Percentiles rank a stretch among this genome's conserved stretches.
Evolutionary conservation across 2,797 vertebrate species (phyloP).

Genomic region (Megaceryle alcyon): DNA sequence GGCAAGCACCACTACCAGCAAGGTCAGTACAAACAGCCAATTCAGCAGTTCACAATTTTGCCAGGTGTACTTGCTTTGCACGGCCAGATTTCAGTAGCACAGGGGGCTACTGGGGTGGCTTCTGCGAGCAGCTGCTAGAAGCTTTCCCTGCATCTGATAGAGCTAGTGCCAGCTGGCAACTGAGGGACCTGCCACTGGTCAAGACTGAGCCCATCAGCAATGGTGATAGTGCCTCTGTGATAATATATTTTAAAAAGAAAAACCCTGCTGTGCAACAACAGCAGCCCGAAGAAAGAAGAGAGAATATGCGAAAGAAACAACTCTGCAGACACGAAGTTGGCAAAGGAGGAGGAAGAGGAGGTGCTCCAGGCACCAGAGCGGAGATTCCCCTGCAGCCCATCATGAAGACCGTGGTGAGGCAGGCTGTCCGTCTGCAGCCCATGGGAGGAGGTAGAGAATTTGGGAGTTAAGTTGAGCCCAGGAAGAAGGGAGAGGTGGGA

Average conservation of each 20-base stretch:
- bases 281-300: too few relatives aligned
- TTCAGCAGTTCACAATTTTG: background rate
- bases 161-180: background rate
- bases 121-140: background rate
- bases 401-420: background rate
- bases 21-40: background rate
- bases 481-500: fast-evolving
- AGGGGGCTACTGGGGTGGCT: background rate
- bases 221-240: background rate
- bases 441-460: background rate
- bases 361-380: fast-evolving
- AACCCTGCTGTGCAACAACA: too few relatives aligned
- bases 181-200: too few relatives aligned
- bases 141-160: background rate
- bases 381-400: background rate
- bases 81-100: background rate
- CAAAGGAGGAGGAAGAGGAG: too few relatives aligned
- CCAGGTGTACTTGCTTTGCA: background rate
- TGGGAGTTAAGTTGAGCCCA: background rate
- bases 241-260: too few relatives aligned
- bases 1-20: background rate
- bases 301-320: background rate
- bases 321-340: background rate
- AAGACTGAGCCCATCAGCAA: fast-evolving
- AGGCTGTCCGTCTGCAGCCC: too few relatives aligned